A percentile compares a stretch with the other conserved stretches of the same genome.
Evolutionary conservation across 2,113 vertebrate genomes (phyloP).

Genomic region (Lanius ludovicianus): DNA sequence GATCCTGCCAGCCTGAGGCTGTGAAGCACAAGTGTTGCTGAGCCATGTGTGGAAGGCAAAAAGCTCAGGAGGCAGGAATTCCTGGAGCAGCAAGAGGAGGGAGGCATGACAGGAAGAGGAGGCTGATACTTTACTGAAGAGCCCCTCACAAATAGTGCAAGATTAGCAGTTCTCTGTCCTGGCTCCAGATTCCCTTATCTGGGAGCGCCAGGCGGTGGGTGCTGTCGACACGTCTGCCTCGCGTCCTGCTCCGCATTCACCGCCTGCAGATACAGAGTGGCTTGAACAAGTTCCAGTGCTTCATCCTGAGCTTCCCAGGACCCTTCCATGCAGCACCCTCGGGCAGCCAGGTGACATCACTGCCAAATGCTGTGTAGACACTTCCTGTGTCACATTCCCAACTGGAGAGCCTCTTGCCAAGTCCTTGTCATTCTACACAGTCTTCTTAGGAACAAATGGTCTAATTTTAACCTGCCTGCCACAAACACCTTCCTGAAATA

Average conservation of each 20-base stretch:
- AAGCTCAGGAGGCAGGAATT: neutral
- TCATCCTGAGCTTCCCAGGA: neutral
- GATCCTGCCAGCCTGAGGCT: neutral
- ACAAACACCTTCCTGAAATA: conserved; percentile 76
- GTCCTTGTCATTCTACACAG: conserved; percentile 16
- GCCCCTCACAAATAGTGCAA: neutral
- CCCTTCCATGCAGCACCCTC: fast-evolving
- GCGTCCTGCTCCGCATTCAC: neutral
- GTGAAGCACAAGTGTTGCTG: neutral
- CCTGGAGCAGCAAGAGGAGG: neutral
- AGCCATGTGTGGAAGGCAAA: neutral
- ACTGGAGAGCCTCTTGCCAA: conserved; percentile 69
- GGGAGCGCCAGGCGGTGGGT: neutral
- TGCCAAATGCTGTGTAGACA: neutral
- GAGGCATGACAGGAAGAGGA: conserved; percentile 19
- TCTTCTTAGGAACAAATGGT: conserved; percentile 72
- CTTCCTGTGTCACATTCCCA: conserved; percentile 74
- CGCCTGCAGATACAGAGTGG: neutral
- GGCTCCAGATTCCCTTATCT: conserved; percentile 24
- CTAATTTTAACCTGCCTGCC: conserved; percentile 76
- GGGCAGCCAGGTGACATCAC: conserved; percentile 64
- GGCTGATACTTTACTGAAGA: neutral
- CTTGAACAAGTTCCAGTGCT: conserved; percentile 43
- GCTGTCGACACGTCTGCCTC: neutral
- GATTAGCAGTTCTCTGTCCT: neutral